phyloP scores from a whole-genome alignment of 2,888 invertebrate genomes.

The Tachina fera region DNA sequence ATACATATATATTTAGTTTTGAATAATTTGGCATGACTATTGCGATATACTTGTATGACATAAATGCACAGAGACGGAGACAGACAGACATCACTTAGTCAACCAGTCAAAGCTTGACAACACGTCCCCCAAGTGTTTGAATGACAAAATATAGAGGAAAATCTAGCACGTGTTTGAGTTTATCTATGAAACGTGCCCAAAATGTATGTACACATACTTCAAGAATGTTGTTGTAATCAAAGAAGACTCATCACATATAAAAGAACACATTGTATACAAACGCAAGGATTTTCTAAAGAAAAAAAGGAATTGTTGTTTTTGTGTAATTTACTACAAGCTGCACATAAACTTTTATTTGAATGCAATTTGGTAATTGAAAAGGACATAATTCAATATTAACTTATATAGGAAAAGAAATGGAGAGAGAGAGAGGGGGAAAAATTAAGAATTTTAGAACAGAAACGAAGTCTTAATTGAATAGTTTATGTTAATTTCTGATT shows the following conservation, averaged over 20 bases:
- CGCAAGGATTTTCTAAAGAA: neutral
- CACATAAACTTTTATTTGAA: constrained; percentile 70
- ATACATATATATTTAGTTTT: constrained; percentile 39
- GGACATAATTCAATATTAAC: constrained; percentile 32
- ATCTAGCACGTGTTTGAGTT: constrained; percentile 68
- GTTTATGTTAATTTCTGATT: too few species aligned
- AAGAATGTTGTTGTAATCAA: constrained; percentile 18
- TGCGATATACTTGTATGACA: constrained; percentile 13
- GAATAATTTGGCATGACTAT: constrained; percentile 67
- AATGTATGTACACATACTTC: constrained; percentile 20
- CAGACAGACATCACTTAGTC: neutral
- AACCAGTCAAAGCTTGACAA: constrained; percentile 41
- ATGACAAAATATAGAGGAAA: constrained; percentile 66
- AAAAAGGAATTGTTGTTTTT: neutral
- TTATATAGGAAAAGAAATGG: neutral
- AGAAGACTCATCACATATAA: neutral
- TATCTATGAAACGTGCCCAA: constrained; percentile 66
- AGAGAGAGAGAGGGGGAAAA: neutral
- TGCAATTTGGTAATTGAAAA: constrained; percentile 71
- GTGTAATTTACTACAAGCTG: constrained; percentile 21
- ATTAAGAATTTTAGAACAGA: neutral
- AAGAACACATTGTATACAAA: constrained; percentile 11
- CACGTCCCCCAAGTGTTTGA: constrained; percentile 45
- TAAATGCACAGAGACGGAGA: constrained; percentile 10
- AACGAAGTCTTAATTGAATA: too few species aligned